phyloP scores from a whole-genome alignment of 1,140 invertebrate species.

The Drosophila punjabiensis region DNA sequence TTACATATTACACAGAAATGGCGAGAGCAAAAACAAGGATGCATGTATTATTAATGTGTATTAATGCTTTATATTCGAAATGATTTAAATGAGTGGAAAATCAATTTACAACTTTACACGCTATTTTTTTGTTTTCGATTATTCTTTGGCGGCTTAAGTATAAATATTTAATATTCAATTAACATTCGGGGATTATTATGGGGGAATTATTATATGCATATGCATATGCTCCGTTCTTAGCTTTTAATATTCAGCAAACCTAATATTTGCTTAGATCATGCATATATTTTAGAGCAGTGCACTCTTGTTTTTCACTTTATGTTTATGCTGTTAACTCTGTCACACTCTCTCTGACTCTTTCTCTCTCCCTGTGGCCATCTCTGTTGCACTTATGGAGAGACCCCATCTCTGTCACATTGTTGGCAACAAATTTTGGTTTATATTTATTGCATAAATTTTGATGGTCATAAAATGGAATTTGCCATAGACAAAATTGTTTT shows the following conservation, averaged over 20 bases:
- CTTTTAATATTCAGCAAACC: background rate
- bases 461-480: conserved; percentile 79
- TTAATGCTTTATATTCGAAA: background rate
- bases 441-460: conserved; percentile 82
- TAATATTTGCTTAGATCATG: conserved; percentile 7
- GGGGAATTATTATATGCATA: background rate
- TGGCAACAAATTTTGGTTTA: conserved; percentile 81
- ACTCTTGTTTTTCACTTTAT: conserved; percentile 32
- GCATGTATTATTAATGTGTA: conserved; percentile 6
- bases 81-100: conserved; percentile 7
- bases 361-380: background rate
- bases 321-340: conserved; percentile 26
- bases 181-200: background rate
- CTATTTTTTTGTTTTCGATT: background rate
- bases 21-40: background rate
- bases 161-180: conserved; percentile 15
- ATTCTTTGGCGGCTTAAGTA: background rate
- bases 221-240: background rate
- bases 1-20: background rate
- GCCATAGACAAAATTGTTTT: conserved; percentile 74
- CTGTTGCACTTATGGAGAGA: conserved; percentile 13
- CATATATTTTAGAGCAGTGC: conserved; percentile 25
- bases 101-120: conserved; percentile 15
- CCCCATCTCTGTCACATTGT: conserved; percentile 62
- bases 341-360: background rate